phyloP scores from a whole-genome alignment of 2,888 invertebrate genomes.

The Tricholauxania praeusta region DNA sequence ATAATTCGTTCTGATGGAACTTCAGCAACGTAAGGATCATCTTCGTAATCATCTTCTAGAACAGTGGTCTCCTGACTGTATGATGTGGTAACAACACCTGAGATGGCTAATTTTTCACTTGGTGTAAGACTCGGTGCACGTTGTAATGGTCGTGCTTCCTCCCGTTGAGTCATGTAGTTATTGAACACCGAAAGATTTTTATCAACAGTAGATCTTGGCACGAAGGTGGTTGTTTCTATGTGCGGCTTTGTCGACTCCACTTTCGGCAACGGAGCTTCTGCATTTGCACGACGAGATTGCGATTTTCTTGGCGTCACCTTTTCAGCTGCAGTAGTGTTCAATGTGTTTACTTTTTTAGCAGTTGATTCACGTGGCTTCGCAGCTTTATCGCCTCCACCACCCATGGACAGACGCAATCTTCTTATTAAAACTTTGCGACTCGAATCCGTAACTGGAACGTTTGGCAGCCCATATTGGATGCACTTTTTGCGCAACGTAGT shows the following conservation, averaged over 20 bases:
- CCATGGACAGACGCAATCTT: conserved; percentile 55
- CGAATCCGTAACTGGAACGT: conserved; percentile 64
- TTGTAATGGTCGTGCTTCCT: not conserved
- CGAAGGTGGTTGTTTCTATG: not conserved
- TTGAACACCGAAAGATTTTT: not conserved
- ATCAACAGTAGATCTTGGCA: not conserved
- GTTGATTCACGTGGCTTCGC: conserved; percentile 59
- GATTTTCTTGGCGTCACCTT: conserved; percentile 24
- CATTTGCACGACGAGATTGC: conserved; percentile 54
- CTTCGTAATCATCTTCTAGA: too few relatives aligned
- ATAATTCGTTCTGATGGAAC: not conserved
- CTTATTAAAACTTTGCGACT: conserved; percentile 61
- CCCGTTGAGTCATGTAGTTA: conserved; percentile 2
- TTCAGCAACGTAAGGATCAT: too few relatives aligned
- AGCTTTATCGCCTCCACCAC: conserved; percentile 47
- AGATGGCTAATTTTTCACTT: conserved; percentile 53
- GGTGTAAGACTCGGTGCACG: not conserved
- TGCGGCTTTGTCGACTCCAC: conserved; percentile 1
- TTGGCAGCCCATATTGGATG: conserved; percentile 60
- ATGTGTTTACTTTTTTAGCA: conserved; percentile 43
- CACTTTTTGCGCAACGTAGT: conserved; percentile 59
- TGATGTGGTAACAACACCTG: conserved; percentile 61
- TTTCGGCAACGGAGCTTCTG: conserved; percentile 41
- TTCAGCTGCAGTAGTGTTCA: conserved; percentile 36
- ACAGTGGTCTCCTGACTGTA: conserved; percentile 54